Evolutionary conservation across 2,888 invertebrate genomes (phyloP).

Genomic region (Apoderus coryli): DNA sequence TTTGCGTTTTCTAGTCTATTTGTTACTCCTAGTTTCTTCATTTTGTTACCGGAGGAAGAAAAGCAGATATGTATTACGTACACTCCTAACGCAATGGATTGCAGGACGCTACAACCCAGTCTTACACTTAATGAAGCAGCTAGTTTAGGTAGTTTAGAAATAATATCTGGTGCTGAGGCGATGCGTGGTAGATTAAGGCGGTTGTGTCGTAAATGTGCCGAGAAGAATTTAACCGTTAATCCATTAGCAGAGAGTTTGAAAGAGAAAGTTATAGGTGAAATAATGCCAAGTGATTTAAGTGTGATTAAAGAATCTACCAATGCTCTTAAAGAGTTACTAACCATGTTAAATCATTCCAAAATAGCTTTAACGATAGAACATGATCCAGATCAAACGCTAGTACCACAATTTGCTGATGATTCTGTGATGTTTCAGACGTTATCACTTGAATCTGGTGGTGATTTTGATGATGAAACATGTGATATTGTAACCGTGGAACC

Average conservation of each 20-base stretch:
- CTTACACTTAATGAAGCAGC: slow-evolving; percentile 18
- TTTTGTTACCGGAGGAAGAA: slow-evolving; percentile 25
- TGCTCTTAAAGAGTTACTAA: slow-evolving; percentile 23
- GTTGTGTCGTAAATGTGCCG: slow-evolving; percentile 21
- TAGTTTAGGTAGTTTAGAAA: slow-evolving; percentile 27
- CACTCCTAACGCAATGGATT: slow-evolving; percentile 25
- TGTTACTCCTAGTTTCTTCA: slow-evolving; percentile 23
- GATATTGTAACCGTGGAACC: slow-evolving; percentile 14
- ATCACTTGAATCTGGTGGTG: slow-evolving; percentile 19
- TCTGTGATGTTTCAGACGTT: slow-evolving; percentile 27
- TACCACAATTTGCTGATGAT: slow-evolving; percentile 25
- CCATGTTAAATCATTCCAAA: slow-evolving; percentile 24
- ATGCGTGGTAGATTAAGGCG: slow-evolving; percentile 27
- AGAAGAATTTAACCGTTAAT: slow-evolving; percentile 20
- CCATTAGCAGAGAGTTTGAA: slow-evolving; percentile 19
- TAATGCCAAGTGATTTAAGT: slow-evolving; percentile 24
- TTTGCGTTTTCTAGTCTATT: slow-evolving; percentile 22
- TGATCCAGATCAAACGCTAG: slow-evolving; percentile 27
- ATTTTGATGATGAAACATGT: too few species aligned
- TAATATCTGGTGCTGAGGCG: slow-evolving; percentile 28
- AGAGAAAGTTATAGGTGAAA: slow-evolving; percentile 23
- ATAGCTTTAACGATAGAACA: slow-evolving; percentile 29
- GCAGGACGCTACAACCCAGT: slow-evolving; percentile 21
- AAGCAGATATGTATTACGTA: slow-evolving; percentile 24
- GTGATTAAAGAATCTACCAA: slow-evolving; percentile 24